phyloP scores from a whole-genome alignment of 2,888 invertebrate species.

The Ornithoptera alexandrae region DNA sequence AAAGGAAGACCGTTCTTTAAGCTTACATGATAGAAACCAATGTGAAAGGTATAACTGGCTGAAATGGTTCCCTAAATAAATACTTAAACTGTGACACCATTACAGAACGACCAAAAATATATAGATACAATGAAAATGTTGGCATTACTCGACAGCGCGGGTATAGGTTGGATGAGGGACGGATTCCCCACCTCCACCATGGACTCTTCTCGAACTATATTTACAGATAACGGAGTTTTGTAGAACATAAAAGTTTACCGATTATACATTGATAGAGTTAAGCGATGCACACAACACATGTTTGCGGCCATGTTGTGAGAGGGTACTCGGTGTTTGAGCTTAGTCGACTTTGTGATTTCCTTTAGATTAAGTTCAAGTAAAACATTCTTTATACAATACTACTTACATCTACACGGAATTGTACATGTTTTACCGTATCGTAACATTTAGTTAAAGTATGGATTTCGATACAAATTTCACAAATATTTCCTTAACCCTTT shows the following conservation, averaged over 20 bases:
- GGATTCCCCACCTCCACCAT: conserved; percentile 2
- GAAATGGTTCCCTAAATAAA: no score
- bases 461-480: no score
- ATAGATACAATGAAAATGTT: no score
- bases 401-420: not conserved
- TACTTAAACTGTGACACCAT: no score
- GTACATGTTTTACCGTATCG: no score
- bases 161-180: conserved; percentile 6
- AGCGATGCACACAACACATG: conserved; percentile 27
- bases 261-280: conserved; percentile 19
- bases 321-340: conserved; percentile 21
- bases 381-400: not conserved
- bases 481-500: no score
- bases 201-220: conserved; percentile 18
- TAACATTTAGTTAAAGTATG: no score
- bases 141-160: no score
- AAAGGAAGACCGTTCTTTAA: no score
- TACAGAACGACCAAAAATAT: no score
- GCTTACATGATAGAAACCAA: no score
- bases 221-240: conserved; percentile 19
- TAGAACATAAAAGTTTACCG: conserved; percentile 5
- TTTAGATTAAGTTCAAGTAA: conserved; percentile 9
- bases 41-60: no score
- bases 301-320: conserved; percentile 22
- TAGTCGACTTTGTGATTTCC: conserved; percentile 19